phyloP scores from a whole-genome alignment of 2,113 vertebrate genomes.

The Crocuta crocuta region DNA sequence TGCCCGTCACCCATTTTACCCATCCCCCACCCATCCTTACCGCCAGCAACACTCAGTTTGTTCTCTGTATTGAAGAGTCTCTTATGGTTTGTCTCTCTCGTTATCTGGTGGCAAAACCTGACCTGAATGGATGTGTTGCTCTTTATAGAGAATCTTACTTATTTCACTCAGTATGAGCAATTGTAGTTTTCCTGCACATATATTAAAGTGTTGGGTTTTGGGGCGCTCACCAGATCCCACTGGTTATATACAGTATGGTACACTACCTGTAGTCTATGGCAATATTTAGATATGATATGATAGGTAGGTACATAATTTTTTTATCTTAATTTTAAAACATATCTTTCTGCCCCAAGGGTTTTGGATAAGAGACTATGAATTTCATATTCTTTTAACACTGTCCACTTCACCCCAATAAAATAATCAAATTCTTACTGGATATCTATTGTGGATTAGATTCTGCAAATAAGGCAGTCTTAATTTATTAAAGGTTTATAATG shows the following conservation, averaged over 20 bases:
- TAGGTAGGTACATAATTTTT: not conserved
- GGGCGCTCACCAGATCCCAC: not conserved
- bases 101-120: not conserved
- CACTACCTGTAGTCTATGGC: not conserved
- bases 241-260: not conserved
- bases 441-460: not conserved
- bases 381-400: not conserved
- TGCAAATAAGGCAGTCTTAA: not conserved
- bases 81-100: too few relatives aligned
- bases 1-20: too few relatives aligned
- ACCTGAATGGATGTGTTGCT: not conserved
- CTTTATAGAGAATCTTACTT: not conserved
- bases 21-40: too few relatives aligned
- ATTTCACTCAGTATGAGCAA: not conserved
- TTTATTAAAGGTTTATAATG: not conserved
- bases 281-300: not conserved
- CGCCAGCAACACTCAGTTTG: too few relatives aligned
- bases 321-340: not conserved
- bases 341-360: not conserved
- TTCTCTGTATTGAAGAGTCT: too few relatives aligned
- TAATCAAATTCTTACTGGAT: not conserved
- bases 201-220: not conserved
- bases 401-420: not conserved
- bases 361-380: not conserved
- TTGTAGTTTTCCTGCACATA: not conserved